These are phyloP conservation scores for Cathartes aura DNA, from an alignment of 2,113 vertebrate genomes.

Conservation along the genomic window DNA sequence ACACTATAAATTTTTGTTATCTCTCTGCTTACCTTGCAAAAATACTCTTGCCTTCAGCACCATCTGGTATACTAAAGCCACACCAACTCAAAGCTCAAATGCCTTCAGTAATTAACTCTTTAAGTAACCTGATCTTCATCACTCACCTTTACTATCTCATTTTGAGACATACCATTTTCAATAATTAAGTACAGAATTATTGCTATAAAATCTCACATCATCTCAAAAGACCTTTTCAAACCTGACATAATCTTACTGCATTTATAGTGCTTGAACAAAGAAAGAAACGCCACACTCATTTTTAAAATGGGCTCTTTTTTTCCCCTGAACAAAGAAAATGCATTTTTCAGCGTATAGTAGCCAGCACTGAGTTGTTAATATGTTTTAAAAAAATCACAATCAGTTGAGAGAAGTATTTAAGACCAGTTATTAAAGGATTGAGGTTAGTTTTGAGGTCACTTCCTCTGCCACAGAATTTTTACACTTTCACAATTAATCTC, in stretches of 20 bases:
- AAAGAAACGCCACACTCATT: not conserved
- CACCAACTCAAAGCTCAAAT: conserved; percentile 15
- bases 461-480: not conserved
- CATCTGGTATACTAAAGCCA: not conserved
- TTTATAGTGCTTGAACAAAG: not conserved
- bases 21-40: not conserved
- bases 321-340: not conserved
- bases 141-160: not conserved
- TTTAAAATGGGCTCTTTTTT: not conserved
- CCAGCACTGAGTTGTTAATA: not conserved
- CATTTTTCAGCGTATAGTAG: not conserved
- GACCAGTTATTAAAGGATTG: not conserved
- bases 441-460: not conserved
- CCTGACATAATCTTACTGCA: not conserved
- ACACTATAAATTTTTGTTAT: not conserved
- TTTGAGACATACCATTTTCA: not conserved
- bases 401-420: not conserved
- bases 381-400: not conserved
- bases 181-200: not conserved
- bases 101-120: not conserved
- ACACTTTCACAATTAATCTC: not conserved
- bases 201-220: not conserved
- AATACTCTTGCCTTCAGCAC: not conserved
- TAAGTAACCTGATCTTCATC: not conserved
- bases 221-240: not conserved